Evolutionary conservation across 92 coral and sea anemone genomes (phyloP), one percentile per base, ranked within the genome.

Genomic region (Zoanthus sansibaricus): DNA sequence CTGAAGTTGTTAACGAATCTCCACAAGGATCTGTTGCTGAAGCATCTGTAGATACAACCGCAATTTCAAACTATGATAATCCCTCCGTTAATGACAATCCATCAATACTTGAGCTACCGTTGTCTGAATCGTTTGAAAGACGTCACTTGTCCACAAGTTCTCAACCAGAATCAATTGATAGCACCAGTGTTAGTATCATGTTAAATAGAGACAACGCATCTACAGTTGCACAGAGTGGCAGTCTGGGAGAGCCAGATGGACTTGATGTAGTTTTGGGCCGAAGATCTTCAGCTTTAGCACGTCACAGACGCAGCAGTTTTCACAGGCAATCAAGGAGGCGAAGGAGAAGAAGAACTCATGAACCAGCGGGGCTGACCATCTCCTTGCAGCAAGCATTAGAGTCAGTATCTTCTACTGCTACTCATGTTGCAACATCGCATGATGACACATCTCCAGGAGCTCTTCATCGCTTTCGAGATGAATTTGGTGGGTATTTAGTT

Each of bases 391-490:
- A 93, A 31, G 92, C 92, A 7, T 88, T 86, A 86, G 98, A 95
- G 42, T 76, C 90, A 13, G 94, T 91, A 15, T 89, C 94, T 4
- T 71, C 91, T 17, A 80, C 89, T 54, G 94, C 94, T 70, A 76
- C 87, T 30, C 99, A 97, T 64, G 87, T 97, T 16, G 99, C 99
- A 9, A 64, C 92, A 4, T 94, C 94, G 25, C 97, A 97, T 61
- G 98, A 97, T 76, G 99, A 97, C 71, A 97, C 99, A 3, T 88
- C 95, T 1, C 97, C 98, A 30, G 99, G 99, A 11, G 99, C 99
- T 37, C 82, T 95, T 55, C 99, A 97, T 84, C 90, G 91, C 72
- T 97, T 64, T 83, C 89, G 89, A 67, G 99, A 97, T 87, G 99
- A 97, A 82, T 94, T 90, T 86, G 99, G 99, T 97, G 87, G 74